Evolutionary conservation across 2,888 invertebrate genomes (phyloP), one percentile per base, ranked within the genome.

Genomic region (Chrysopilus asiliformis): DNA sequence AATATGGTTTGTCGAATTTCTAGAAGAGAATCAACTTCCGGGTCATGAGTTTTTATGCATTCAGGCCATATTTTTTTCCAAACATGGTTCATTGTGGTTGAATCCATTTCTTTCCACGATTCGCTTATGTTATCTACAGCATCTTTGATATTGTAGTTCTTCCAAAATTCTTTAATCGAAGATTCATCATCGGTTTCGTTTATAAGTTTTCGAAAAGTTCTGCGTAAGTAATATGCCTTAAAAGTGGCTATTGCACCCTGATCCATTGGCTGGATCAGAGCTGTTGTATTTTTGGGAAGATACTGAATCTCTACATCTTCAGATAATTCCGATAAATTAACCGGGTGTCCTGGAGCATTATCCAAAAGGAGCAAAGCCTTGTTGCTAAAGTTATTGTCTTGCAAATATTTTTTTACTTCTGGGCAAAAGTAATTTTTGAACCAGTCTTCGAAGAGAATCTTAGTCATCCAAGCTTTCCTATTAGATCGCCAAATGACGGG

Each of bases 401-500:
- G 33, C 24, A 40, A 43, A 44, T 47, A 48, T 20, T 34, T 34
- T 40, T 41, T 39, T 16, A 38, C 45, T 37, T 47, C 43, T 25
- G 44, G 38, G 18, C 38, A 41, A 42, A 49, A 47, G 26, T 41
- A 41, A 28, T 45, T 45, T 28, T 35, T 39, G 38, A 49, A 45
- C 44, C 45, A 45, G 28, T 47, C 30, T 35, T 43, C 34, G 40
- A 41, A 28, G 9, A 27, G 20, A 28, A 30, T 18, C 9, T 32
- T 38, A 30, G 46, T 50, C 33, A 47, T 47, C 39, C 48, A 49
- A 36, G 47, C 43, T 49, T 49, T 51, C 25, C 36, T 37, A 39
- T 51, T 52, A 16, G 41, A 42, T 39, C 43, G 48, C 48, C 50
- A 53, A 26, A 49, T 44, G 34, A 52, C 49, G 10, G 46, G 46